Conservation (phyloP, 2,797 vertebrate species). For the Periophthalmus magnuspinnatus region DNA sequence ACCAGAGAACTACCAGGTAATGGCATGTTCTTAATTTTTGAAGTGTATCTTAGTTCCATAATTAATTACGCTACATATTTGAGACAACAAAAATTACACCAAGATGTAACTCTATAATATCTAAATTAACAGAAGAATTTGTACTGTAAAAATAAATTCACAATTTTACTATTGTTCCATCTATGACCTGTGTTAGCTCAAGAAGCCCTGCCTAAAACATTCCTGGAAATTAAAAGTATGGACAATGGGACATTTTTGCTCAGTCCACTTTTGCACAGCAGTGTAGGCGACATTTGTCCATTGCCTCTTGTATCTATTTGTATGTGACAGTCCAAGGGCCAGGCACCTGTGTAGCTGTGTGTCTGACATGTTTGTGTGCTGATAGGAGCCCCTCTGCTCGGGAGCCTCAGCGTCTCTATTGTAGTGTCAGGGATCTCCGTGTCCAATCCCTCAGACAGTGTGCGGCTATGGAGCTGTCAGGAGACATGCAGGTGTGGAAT, state of each 20-base stretch:
- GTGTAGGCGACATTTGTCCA: neutral
- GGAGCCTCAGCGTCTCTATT: slow-evolving; percentile 56
- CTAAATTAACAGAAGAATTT: no score
- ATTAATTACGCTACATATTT: no score
- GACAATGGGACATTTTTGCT: neutral
- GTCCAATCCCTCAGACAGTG: slow-evolving; percentile 68
- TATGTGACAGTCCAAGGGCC: slow-evolving; percentile 22
- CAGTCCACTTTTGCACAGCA: neutral
- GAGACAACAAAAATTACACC: no score
- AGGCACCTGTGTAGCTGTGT: slow-evolving; percentile 14
- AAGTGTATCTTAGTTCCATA: no score
- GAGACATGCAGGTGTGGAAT: slow-evolving; percentile 67
- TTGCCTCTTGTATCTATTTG: slow-evolving; percentile 4
- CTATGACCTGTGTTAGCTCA: neutral
- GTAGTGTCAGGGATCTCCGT: slow-evolving; percentile 61
- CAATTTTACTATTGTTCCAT: neutral
- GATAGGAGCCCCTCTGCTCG: slow-evolving; percentile 60
- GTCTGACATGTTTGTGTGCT: slow-evolving; percentile 38
- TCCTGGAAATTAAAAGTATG: neutral
- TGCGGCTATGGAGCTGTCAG: slow-evolving; percentile 69
- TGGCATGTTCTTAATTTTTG: no score
- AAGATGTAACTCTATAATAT: no score
- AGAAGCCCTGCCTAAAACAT: neutral
- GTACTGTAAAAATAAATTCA: no score
- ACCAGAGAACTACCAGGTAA: no score